Evolutionary conservation across 2,113 vertebrate genomes (phyloP).

Genomic region (Pelmatolapia mariae): DNA sequence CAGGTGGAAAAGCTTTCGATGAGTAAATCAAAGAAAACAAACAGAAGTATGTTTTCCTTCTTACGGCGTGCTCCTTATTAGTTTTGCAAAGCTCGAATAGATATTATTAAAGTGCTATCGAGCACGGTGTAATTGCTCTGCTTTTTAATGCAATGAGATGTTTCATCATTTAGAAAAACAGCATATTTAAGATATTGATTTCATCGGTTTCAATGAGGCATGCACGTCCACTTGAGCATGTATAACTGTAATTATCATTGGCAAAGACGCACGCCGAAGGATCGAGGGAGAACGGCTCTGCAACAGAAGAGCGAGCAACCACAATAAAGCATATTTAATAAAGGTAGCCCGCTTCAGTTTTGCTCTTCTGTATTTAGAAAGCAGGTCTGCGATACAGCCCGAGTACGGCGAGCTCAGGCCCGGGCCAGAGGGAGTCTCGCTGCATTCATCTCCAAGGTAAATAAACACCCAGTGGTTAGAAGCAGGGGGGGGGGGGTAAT

Average conservation of each 20-base stretch:
- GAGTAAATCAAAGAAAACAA: background rate
- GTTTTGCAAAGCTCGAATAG: background rate
- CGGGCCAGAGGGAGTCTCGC: background rate
- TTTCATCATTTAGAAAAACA: slow-evolving; percentile 15
- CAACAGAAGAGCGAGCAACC: background rate
- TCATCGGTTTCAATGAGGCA: slow-evolving; percentile 13
- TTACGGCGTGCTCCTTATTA: background rate
- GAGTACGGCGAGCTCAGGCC: background rate
- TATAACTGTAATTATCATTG: slow-evolving; percentile 5
- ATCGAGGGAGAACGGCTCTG: background rate
- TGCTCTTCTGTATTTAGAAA: background rate
- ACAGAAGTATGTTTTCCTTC: background rate
- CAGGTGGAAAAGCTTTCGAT: background rate
- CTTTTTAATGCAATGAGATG: slow-evolving; percentile 7
- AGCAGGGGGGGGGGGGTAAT: background rate
- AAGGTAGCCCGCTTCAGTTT: background rate
- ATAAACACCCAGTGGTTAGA: slow-evolving; percentile 40
- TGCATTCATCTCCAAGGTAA: slow-evolving; percentile 49
- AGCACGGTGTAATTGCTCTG: background rate
- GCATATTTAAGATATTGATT: slow-evolving; percentile 29
- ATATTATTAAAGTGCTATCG: background rate
- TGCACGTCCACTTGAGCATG: background rate
- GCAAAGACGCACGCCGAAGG: background rate
- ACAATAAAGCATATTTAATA: slow-evolving; percentile 2
- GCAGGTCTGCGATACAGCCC: background rate